phyloP scores from a whole-genome alignment of 2,888 invertebrate genomes.

The Phrixothrix hirtus region DNA sequence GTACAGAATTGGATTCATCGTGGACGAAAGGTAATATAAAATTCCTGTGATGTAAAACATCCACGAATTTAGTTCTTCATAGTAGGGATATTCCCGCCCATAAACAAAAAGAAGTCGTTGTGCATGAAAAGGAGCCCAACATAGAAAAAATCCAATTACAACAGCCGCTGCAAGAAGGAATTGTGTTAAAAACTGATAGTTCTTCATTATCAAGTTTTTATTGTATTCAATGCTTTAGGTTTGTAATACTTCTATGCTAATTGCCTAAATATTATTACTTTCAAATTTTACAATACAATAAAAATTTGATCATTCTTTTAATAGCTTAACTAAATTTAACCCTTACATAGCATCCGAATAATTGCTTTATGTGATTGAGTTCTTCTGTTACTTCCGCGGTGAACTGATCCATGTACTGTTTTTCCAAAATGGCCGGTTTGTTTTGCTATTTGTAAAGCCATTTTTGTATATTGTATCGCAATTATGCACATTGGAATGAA shows the following conservation, averaged over 20 bases:
- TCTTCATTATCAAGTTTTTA: not conserved
- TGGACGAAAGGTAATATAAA: conserved; percentile 78
- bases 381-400: conserved; percentile 66
- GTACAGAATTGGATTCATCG: conserved; percentile 85
- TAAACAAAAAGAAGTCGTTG: conserved; percentile 86
- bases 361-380: conserved; percentile 74
- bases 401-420: conserved; percentile 66
- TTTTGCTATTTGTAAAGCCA: conserved; percentile 71
- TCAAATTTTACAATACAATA: too few species aligned
- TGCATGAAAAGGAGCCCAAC: conserved; percentile 96
- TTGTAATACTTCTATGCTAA: too few species aligned
- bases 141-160: conserved; percentile 90
- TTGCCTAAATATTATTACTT: too few species aligned
- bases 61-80: conserved; percentile 73
- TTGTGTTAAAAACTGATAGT: not conserved
- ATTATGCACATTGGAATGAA: conserved; percentile 73
- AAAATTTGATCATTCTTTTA: too few species aligned
- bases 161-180: conserved; percentile 75
- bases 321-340: not conserved
- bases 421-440: conserved; percentile 57
- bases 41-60: conserved; percentile 79
- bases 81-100: conserved; percentile 64
- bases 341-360: conserved; percentile 79
- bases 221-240: not conserved
- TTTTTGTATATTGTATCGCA: conserved; percentile 75